phyloP scores from a whole-genome alignment of 2,113 vertebrate genomes.

The Platysteira castanea region DNA sequence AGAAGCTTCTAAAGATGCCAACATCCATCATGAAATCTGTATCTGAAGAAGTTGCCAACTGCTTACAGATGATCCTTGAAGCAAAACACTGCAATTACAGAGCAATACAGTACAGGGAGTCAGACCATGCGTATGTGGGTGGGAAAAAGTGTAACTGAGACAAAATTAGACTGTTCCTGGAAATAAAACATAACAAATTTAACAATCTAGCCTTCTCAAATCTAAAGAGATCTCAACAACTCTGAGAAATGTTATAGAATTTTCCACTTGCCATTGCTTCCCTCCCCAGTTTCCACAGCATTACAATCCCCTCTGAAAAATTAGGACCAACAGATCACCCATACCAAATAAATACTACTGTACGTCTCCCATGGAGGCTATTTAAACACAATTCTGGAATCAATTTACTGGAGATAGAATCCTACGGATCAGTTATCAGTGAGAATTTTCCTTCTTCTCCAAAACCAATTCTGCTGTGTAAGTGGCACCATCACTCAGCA shows the following conservation, averaged over 20 bases:
- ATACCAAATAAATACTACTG: background rate
- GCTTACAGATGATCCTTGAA: background rate
- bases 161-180: conserved; percentile 5
- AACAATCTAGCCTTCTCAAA: background rate
- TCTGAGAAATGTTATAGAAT: background rate
- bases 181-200: background rate
- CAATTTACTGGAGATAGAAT: background rate
- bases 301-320: background rate
- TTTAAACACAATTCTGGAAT: background rate
- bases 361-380: background rate
- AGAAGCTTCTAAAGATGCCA: background rate
- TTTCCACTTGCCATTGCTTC: background rate
- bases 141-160: background rate
- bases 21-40: background rate
- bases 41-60: background rate
- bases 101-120: background rate
- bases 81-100: background rate
- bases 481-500: background rate
- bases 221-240: background rate
- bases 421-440: background rate
- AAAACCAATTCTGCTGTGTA: background rate
- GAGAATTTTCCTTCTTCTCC: background rate
- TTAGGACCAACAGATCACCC: background rate
- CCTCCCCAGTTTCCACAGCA: background rate
- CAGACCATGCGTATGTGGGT: background rate